A percentile compares a stretch with the other conserved stretches of the same genome.
Conservation (phyloP, 2,888 invertebrate species). For the Tholera decimalis region DNA sequence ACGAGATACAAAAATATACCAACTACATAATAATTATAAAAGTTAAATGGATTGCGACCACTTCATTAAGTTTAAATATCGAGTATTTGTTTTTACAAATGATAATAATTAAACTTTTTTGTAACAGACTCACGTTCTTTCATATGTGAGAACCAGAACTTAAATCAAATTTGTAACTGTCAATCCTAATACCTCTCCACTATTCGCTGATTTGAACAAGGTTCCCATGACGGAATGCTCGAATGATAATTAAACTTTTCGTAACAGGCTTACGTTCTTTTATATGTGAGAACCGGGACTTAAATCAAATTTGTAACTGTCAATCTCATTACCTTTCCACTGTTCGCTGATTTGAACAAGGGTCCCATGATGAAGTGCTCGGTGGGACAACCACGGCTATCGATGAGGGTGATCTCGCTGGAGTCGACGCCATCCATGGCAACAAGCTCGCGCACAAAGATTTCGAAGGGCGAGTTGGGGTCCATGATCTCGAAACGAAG, state of each 20-base stretch:
- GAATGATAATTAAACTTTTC: slow-evolving; percentile 15
- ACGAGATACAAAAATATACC: slow-evolving; percentile 30
- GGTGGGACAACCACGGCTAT: slow-evolving; percentile 97
- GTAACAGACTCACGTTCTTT: slow-evolving; percentile 6
- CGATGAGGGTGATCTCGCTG: slow-evolving; percentile 97
- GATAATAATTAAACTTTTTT: slow-evolving; percentile 16
- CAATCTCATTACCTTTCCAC: slow-evolving; percentile 93
- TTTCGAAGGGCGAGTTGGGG: slow-evolving; percentile 98
- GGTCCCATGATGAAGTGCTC: slow-evolving; percentile 99
- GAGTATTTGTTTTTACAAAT: slow-evolving; percentile 25
- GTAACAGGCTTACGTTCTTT: slow-evolving; percentile 9
- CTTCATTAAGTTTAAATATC: slow-evolving; percentile 38
- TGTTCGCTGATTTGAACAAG: slow-evolving; percentile 95
- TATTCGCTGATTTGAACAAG: slow-evolving; percentile 95
- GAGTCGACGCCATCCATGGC: slow-evolving; percentile 98
- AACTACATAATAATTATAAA: slow-evolving; percentile 36
- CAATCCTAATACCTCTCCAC: slow-evolving; percentile 93
- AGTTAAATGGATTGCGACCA: slow-evolving; percentile 26
- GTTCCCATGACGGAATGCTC: slow-evolving; percentile 99
- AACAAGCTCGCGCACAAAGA: slow-evolving; percentile 98
- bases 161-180: not conserved
- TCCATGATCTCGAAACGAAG: slow-evolving; percentile 98
- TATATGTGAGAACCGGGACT: not conserved
- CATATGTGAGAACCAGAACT: not conserved
- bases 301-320: not conserved